These are phyloP conservation scores for Drosophila fungiperda DNA, from an alignment of 2,888 invertebrate species.

Conservation along the genomic window DNA sequence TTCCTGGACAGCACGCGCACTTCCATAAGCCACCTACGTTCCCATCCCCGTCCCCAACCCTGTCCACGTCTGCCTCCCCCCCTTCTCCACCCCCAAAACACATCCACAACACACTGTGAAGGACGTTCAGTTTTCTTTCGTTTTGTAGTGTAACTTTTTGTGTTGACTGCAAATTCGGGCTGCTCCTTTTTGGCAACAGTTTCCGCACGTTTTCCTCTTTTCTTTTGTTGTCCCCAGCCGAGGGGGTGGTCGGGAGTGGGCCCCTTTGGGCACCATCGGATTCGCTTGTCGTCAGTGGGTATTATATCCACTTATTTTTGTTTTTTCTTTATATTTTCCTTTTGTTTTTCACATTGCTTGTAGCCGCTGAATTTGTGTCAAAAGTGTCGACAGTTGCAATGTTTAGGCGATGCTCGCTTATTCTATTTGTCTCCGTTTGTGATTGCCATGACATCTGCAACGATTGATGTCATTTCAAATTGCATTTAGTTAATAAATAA, in stretches of 20 bases:
- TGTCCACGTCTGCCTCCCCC: background rate
- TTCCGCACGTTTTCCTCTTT: conserved; percentile 39
- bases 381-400: conserved; percentile 19
- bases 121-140: conserved; percentile 71
- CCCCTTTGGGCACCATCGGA: conserved; percentile 11
- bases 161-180: conserved; percentile 56
- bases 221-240: conserved; percentile 32
- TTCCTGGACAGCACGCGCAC: conserved; percentile 61
- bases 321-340: conserved; percentile 1
- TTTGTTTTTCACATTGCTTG: conserved; percentile 13
- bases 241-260: background rate
- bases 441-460: background rate
- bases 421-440: background rate
- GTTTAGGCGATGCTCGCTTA: conserved; percentile 9
- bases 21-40: conserved; percentile 39
- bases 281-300: conserved; percentile 7
- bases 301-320: conserved; percentile 9
- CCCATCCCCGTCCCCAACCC: background rate
- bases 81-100: background rate
- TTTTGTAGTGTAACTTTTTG: conserved; percentile 69
- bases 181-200: conserved; percentile 57
- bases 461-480: background rate
- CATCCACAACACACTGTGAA: conserved; percentile 50
- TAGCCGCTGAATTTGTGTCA: conserved; percentile 23
- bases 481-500: background rate